A percentile compares a stretch with the other conserved stretches of the same genome.
Conservation (phyloP, 2,888 invertebrate genomes). For the Encarsia formosa region DNA sequence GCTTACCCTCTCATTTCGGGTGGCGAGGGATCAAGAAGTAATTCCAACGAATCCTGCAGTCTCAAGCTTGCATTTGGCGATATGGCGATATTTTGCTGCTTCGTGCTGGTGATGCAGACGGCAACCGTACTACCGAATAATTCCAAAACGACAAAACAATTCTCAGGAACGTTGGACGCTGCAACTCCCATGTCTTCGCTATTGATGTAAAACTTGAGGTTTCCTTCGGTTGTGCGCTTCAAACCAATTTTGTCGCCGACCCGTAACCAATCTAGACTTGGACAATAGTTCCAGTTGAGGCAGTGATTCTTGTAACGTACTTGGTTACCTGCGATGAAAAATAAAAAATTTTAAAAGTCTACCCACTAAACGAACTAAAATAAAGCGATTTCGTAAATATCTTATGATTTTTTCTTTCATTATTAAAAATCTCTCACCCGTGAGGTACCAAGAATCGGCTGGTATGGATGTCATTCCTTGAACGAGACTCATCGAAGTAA, state of each 20-base stretch:
- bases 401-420: too few species aligned
- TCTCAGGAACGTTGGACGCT: constrained; percentile 74
- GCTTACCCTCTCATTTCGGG: constrained; percentile 44
- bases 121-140: constrained; percentile 74
- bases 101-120: constrained; percentile 68
- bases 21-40: constrained; percentile 57
- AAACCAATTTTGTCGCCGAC: constrained; percentile 75
- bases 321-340: constrained; percentile 58
- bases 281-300: constrained; percentile 66
- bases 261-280: constrained; percentile 76
- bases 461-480: constrained; percentile 63
- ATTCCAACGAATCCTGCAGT: constrained; percentile 61
- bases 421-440: constrained; percentile 56
- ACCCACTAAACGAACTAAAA: too few species aligned
- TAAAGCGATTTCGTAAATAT: too few species aligned
- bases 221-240: constrained; percentile 66
- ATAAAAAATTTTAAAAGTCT: too few species aligned
- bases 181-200: constrained; percentile 75
- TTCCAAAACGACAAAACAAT: constrained; percentile 80
- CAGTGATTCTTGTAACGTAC: constrained; percentile 65
- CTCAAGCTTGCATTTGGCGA: constrained; percentile 51
- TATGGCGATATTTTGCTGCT: constrained; percentile 54
- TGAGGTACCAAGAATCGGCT: constrained; percentile 66
- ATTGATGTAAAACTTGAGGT: constrained; percentile 73
- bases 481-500: constrained; percentile 58